Conservation (phyloP, 2,888 invertebrate species). For the Coecobrya sp. region DNA sequence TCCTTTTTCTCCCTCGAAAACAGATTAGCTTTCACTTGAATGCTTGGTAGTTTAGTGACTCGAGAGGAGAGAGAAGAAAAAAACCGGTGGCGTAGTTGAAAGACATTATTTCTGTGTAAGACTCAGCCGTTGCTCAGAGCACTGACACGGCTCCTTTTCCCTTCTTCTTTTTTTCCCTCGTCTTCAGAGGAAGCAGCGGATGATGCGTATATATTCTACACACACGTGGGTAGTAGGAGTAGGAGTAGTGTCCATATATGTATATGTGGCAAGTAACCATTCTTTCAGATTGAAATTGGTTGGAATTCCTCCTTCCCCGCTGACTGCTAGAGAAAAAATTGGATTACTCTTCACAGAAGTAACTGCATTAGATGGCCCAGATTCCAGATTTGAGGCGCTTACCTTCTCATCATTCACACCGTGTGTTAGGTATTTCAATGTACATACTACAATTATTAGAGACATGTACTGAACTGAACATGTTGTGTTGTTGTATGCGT, state of each 20-base stretch:
- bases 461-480: not conserved
- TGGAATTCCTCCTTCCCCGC: slow-evolving; percentile 76
- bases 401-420: slow-evolving; percentile 77
- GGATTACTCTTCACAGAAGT: slow-evolving; percentile 78
- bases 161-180: not conserved
- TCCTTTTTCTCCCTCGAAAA: slow-evolving; percentile 70
- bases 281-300: slow-evolving; percentile 80
- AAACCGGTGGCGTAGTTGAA: slow-evolving; percentile 60
- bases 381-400: slow-evolving; percentile 76
- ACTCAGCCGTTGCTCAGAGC: slow-evolving; percentile 54
- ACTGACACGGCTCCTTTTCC: slow-evolving; percentile 66
- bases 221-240: no score
- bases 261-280: slow-evolving; percentile 22
- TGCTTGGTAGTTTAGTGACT: slow-evolving; percentile 75
- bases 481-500: no score
- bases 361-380: slow-evolving; percentile 77
- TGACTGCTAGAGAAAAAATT: slow-evolving; percentile 76
- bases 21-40: slow-evolving; percentile 82
- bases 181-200: slow-evolving; percentile 12
- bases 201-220: slow-evolving; percentile 1
- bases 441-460: not conserved
- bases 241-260: not conserved
- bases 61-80: slow-evolving; percentile 45
- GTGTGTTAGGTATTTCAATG: slow-evolving; percentile 18
- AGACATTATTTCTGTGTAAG: slow-evolving; percentile 78